Base-by-base conservation (phyloP, 2,888 invertebrate species). In the Ariolimax columbianus region DNA sequence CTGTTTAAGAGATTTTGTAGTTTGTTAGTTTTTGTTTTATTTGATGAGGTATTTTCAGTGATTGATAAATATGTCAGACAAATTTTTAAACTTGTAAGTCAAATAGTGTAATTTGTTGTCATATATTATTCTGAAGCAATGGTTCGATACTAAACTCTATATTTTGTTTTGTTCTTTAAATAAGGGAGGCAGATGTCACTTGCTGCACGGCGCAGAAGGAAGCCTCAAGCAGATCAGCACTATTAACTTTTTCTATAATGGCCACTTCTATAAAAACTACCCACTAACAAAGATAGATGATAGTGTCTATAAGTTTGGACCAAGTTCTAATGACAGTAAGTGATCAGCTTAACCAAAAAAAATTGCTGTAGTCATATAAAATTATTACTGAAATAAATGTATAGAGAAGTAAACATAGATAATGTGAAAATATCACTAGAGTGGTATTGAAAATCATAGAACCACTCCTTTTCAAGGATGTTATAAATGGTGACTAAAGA, bases 241-340 rank as follows among this genome's bases (percentile, higher is more conserved):
- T 70, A 95, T 96, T 88, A 96, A 96, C 92, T 96, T 96, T 93
- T 96, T 96, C 92, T 96, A 96, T 89, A 95, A 96, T 93, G 96
- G 95, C 55, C 94, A 95, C 88, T 94, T 94, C 83, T 87, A 89
- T 75, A 80, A 88, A n/a, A 81, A 83, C 51, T 72, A 84, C 63
- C 55, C 88, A 81, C 23, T 51, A 33, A 51, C 86, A 6, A 78
- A 86, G 40, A 26, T 43, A 30, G 84, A 59, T 19, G 77, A 81
- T 51, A 85, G 66, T n/a, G 84, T 91, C 75, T 91, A 91, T 77
- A 88, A 90, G 59, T 91, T 88, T 89, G 91, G 91, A 82, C 89
- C 91, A 47, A 88, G 88, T 47, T 78, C 85, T n/a, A 87, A 89
- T 88, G 92, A 92, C 85, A 89, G 93, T 93, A 88, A 88, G 91